Percentiles rank a stretch among this genome's conserved stretches.
Evolutionary conservation across 1,140 invertebrate species (phyloP).

Genomic region (Eueides isabella): DNA sequence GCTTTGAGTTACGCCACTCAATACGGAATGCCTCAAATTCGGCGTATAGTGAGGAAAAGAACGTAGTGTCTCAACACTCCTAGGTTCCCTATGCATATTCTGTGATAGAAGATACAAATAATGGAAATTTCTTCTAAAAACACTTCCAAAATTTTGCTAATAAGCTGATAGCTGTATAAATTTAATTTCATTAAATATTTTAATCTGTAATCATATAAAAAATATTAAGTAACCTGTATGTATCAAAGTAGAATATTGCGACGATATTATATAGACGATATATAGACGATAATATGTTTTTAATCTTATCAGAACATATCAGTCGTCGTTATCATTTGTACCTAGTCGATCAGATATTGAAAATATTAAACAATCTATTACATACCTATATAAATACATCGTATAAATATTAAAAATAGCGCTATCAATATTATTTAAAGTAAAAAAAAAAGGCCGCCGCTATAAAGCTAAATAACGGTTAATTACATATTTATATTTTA

Average conservation of each 20-base stretch:
- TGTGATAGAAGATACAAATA: too few relatives aligned
- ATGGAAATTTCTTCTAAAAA: not conserved
- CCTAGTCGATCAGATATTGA: not conserved
- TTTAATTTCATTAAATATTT: not conserved
- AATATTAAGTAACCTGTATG: not conserved
- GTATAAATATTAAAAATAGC: not conserved
- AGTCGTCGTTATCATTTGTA: not conserved
- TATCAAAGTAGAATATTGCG: not conserved
- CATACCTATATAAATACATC: not conserved
- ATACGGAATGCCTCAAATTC: too few relatives aligned
- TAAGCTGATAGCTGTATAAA: too few relatives aligned
- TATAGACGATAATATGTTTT: slow-evolving; percentile 1
- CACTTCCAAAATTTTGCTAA: too few relatives aligned
- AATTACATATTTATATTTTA: too few relatives aligned
- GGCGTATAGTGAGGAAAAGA: too few relatives aligned
- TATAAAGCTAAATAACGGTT: too few relatives aligned
- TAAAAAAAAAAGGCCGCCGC: too few relatives aligned
- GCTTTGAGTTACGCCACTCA: too few relatives aligned
- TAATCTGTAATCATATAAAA: not conserved
- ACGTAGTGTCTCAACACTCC: too few relatives aligned
- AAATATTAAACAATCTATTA: not conserved
- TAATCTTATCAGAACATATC: slow-evolving; percentile 10
- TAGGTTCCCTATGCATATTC: too few relatives aligned
- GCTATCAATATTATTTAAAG: not conserved
- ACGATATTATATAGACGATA: too few relatives aligned